Percentiles rank a stretch among this genome's conserved stretches.
These are phyloP conservation scores for Drymodes brunneopygia DNA, from an alignment of 2,113 vertebrate species.

Conservation along the genomic window DNA sequence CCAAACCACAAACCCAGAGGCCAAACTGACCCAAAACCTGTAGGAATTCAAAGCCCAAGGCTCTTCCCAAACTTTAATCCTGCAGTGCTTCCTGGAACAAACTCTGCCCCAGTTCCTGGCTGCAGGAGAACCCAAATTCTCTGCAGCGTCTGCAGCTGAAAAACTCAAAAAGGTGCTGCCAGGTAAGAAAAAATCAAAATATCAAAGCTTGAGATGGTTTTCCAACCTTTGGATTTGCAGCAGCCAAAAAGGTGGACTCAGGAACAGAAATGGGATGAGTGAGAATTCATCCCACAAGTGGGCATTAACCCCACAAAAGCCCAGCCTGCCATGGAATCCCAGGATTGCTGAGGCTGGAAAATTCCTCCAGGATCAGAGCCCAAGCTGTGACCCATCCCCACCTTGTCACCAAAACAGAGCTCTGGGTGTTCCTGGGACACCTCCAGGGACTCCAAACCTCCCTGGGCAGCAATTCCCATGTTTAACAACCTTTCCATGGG, in stretches of 20 bases:
- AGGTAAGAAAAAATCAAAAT: background rate
- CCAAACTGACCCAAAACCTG: background rate
- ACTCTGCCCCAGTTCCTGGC: background rate
- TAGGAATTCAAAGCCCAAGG: background rate
- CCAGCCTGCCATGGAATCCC: background rate
- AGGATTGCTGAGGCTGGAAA: background rate
- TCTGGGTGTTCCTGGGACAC: background rate
- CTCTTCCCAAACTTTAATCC: background rate
- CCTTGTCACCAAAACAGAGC: background rate
- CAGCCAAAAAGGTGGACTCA: background rate
- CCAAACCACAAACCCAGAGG: background rate
- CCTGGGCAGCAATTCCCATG: background rate
- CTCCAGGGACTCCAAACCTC: background rate
- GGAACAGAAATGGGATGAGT: background rate
- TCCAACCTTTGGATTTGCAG: background rate
- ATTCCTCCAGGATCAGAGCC: background rate
- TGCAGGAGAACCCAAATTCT: background rate
- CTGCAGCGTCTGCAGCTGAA: background rate
- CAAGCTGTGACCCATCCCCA: background rate
- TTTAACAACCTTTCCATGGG: too few species aligned
- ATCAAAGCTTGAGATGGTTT: background rate
- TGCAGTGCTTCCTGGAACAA: background rate
- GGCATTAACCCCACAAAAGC: background rate
- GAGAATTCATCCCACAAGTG: background rate
- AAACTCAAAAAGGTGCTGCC: background rate